Conservation (phyloP, 2,113 vertebrate species). For the Thermophis baileyi region DNA sequence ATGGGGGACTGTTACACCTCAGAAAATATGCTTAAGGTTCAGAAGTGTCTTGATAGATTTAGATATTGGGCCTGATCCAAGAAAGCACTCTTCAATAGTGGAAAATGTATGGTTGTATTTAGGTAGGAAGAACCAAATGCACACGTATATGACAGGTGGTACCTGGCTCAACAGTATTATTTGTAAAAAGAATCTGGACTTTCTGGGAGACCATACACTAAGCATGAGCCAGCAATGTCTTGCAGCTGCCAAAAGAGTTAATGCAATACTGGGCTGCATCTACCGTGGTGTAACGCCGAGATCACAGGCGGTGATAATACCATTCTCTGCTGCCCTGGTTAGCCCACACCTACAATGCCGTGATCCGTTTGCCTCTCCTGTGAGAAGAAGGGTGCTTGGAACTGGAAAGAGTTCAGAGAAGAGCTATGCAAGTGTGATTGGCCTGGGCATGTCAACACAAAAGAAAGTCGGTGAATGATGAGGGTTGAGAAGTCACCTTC, state of each 20-base stretch:
- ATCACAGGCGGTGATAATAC: background rate
- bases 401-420: background rate
- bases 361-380: background rate
- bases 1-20: too few relatives aligned
- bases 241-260: background rate
- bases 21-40: background rate
- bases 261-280: background rate
- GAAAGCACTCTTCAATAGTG: background rate
- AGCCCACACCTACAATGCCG: background rate
- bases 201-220: background rate
- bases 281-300: background rate
- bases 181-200: background rate
- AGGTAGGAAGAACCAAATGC: background rate
- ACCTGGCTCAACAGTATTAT: background rate
- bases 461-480: background rate
- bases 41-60: background rate
- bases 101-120: background rate
- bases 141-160: background rate
- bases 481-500: too few relatives aligned
- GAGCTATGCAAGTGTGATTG: background rate
- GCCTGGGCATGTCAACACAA: background rate
- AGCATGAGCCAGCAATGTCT: background rate
- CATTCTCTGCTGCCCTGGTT: background rate
- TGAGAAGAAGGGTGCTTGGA: background rate
- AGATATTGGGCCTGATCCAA: background rate